A percentile compares a stretch with the other conserved stretches of the same genome.
Conservation (phyloP, 1,140 invertebrate species). For the Heliconius hermathena region DNA sequence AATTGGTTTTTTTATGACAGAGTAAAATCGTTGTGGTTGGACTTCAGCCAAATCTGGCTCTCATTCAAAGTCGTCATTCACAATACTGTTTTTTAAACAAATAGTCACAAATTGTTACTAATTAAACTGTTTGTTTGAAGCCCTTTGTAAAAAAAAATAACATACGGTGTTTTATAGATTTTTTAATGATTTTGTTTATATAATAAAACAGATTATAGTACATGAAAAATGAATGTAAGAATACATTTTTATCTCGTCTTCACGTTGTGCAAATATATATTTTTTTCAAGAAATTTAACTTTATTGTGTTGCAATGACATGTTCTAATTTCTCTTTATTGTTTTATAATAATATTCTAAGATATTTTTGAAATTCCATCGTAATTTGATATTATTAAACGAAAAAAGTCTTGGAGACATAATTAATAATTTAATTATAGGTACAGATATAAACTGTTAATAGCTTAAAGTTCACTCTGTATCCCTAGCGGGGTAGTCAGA, state of each 20-base stretch:
- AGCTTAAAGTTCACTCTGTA: too few species aligned
- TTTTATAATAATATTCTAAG: too few species aligned
- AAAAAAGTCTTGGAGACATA: too few species aligned
- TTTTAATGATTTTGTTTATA: neutral
- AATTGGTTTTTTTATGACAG: slow-evolving; percentile 50
- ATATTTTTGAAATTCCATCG: too few species aligned
- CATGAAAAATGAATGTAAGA: neutral
- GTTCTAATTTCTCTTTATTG: too few species aligned
- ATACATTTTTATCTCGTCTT: neutral
- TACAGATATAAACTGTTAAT: too few species aligned
- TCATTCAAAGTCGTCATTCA: slow-evolving; percentile 61
- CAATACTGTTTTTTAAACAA: slow-evolving; percentile 14
- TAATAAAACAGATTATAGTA: neutral
- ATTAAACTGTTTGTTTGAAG: neutral
- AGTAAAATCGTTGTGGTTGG: slow-evolving; percentile 60
- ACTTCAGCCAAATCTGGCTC: slow-evolving; percentile 37
- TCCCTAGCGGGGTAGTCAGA: too few species aligned
- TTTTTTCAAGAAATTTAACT: neutral
- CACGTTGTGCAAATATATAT: neutral
- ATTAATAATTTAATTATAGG: too few species aligned
- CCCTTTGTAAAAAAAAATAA: neutral
- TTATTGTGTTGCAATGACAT: too few species aligned
- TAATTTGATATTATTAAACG: too few species aligned
- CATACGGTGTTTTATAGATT: neutral
- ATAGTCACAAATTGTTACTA: neutral